Base-by-base conservation (phyloP, 1,140 invertebrate genomes). In the Caerostris darwini region DNA sequence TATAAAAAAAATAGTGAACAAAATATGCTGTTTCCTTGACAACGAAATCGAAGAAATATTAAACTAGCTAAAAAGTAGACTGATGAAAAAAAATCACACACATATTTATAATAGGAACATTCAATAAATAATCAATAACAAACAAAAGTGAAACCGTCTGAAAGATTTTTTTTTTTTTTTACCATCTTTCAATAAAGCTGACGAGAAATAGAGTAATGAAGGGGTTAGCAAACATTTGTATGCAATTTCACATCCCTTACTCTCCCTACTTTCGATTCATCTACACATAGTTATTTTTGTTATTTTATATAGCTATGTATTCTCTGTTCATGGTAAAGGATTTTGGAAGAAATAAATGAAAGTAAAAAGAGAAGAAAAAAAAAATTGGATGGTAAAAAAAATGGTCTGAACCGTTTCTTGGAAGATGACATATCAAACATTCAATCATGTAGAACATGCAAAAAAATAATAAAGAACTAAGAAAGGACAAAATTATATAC, bases 121-220 rank as follows among this genome's bases (percentile, higher is more conserved):
- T 54, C 82, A 69, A 93, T 93, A 93, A 82, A 53, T 91, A 93
- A 93, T 93, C 92, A 87, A 93, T 93, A 86, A 54, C 90, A 92
- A 93, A 77, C 81, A 93, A 93, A 91, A 58, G 61, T 71, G 64
- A 53, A 2, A 14, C 53, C 50, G 69, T 82, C 54, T 82, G 69
- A 91, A 50, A 59, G 90, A 91, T 91, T 91, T 91, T 90, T 90
- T 91, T 69, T 7, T 64, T 17, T 64, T 64, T 77, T 53, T 34
- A 34, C 50, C 85, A 34, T 17, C 61, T 88, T 88, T 53, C 14
- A 67, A 34, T 57, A 88, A 61, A 88, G 61, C 50, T 67, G 86
- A 56, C 50, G 54, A 82, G 19, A 56, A 91, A 90, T 91, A 61
- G n/a, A 53, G 19, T 81, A 91, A 90, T 90, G 88, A 90, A 54